Evolutionary conservation across 2,888 invertebrate genomes (phyloP).

Genomic region (Pyralis farinalis): DNA sequence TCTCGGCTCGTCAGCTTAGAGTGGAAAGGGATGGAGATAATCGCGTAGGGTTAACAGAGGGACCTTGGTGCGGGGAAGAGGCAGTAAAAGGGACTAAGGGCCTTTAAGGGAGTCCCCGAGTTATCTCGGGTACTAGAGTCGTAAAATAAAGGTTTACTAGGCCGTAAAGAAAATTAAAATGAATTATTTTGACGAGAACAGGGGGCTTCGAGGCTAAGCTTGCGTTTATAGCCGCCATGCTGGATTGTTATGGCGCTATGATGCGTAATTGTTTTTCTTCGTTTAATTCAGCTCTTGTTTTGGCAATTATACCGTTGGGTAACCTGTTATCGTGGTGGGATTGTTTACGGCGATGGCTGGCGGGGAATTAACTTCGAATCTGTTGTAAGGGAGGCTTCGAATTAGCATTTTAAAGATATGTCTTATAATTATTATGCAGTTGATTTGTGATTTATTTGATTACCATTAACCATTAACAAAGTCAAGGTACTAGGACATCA

Average conservation of each 20-base stretch:
- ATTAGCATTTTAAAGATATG: background rate
- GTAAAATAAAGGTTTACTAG: slow-evolving; percentile 81
- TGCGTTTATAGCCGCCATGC: slow-evolving; percentile 44
- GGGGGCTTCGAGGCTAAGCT: slow-evolving; percentile 49
- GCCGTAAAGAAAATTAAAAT: slow-evolving; percentile 81
- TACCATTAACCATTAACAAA: too few species aligned
- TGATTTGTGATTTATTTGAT: too few species aligned
- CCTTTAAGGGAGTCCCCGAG: slow-evolving; percentile 72
- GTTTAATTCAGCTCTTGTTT: slow-evolving; percentile 43
- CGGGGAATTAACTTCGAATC: background rate
- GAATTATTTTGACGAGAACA: slow-evolving; percentile 80
- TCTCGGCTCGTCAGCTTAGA: slow-evolving; percentile 12
- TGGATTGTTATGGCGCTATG: slow-evolving; percentile 62
- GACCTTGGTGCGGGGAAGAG: slow-evolving; percentile 18
- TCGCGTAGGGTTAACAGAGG: slow-evolving; percentile 12
- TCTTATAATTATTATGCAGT: too few species aligned
- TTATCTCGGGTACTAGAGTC: slow-evolving; percentile 69
- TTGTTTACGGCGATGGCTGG: slow-evolving; percentile 16
- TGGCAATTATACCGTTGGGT: slow-evolving; percentile 34
- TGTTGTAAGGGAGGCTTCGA: background rate
- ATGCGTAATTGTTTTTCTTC: slow-evolving; percentile 64
- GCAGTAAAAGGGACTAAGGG: slow-evolving; percentile 56
- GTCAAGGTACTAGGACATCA: too few species aligned
- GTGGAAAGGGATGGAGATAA: slow-evolving; percentile 18
- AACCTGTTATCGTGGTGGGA: slow-evolving; percentile 29